phyloP scores from a whole-genome alignment of 2,113 vertebrate species.

The Percopsis transmontana region DNA sequence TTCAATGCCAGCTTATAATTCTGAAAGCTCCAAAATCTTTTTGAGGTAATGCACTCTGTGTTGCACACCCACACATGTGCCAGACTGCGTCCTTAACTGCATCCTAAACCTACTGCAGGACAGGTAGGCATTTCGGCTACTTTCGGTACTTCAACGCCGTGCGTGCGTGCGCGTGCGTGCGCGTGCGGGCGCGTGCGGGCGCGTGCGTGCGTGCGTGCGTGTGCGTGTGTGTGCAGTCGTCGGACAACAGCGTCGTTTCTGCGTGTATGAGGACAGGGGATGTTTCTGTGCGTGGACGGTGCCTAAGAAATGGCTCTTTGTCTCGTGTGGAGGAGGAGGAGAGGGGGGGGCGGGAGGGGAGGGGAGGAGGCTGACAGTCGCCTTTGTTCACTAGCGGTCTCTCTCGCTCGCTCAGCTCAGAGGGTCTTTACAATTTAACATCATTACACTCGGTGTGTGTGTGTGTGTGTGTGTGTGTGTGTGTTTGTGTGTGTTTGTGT shows the following conservation, averaged over 20 bases:
- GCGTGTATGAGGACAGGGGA: constrained; percentile 16
- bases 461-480: constrained; percentile 7
- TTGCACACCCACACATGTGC: too few species aligned
- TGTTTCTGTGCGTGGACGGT: constrained; percentile 28
- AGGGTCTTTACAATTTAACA: too few species aligned
- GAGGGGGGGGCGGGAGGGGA: background rate
- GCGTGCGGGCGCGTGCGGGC: background rate
- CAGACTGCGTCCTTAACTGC: too few species aligned
- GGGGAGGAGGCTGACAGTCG: constrained; percentile 9
- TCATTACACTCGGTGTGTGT: background rate
- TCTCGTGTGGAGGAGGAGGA: constrained; percentile 40
- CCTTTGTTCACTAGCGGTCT: constrained; percentile 60
- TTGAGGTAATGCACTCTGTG: too few species aligned
- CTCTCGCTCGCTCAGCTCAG: background rate
- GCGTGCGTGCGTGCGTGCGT: constrained; percentile 4
- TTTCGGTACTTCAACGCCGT: too few species aligned
- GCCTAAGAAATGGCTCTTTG: constrained; percentile 64
- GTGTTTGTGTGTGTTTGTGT: constrained; percentile 1
- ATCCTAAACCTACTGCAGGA: too few species aligned
- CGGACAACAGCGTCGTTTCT: too few species aligned
- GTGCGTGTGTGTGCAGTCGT: constrained; percentile 22
- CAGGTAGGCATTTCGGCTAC: too few species aligned
- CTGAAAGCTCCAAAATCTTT: too few species aligned
- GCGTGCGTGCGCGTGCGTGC: too few species aligned
- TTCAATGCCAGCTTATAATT: too few species aligned